A percentile compares a stretch with the other conserved stretches of the same genome.
These are phyloP conservation scores for Meloidogyne exigua DNA, from an alignment of 1,140 invertebrate genomes.

Conservation along the genomic window DNA sequence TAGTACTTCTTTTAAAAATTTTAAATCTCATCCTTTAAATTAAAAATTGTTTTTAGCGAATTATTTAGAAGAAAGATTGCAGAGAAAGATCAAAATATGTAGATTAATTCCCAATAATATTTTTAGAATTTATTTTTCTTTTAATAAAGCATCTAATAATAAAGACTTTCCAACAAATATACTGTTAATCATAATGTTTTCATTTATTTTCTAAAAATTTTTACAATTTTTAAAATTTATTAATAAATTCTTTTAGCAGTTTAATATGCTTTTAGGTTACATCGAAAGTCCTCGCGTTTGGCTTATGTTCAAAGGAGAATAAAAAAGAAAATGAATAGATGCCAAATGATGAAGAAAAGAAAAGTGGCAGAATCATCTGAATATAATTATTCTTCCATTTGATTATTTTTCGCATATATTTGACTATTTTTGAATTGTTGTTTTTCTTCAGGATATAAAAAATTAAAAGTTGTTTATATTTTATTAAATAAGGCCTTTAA, in stretches of 20 bases:
- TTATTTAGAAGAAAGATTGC: slow-evolving; percentile 15
- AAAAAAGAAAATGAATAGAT: background rate
- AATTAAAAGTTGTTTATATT: background rate
- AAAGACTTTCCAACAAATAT: background rate
- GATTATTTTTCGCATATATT: slow-evolving; percentile 8
- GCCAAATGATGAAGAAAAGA: background rate
- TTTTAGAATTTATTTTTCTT: background rate
- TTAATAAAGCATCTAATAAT: background rate
- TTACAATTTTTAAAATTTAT: slow-evolving; percentile 22
- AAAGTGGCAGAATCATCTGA: background rate
- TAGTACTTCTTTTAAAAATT: background rate
- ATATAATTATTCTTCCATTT: background rate
- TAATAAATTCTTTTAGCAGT: slow-evolving; percentile 12
- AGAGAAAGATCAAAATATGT: background rate
- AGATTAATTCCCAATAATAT: background rate
- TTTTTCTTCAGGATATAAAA: background rate
- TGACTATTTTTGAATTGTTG: background rate
- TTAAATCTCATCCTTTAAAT: background rate
- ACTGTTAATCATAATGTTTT: slow-evolving; percentile 10
- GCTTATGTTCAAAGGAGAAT: slow-evolving; percentile 63
- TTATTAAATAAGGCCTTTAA: too few species aligned
- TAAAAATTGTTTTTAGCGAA: slow-evolving; percentile 1
- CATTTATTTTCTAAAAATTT: slow-evolving; percentile 12
- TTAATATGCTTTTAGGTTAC: slow-evolving; percentile 52
- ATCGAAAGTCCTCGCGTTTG: slow-evolving; percentile 62